Evolutionary conservation across 2,888 invertebrate species (phyloP).

Genomic region (Tetragonula carbonaria): DNA sequence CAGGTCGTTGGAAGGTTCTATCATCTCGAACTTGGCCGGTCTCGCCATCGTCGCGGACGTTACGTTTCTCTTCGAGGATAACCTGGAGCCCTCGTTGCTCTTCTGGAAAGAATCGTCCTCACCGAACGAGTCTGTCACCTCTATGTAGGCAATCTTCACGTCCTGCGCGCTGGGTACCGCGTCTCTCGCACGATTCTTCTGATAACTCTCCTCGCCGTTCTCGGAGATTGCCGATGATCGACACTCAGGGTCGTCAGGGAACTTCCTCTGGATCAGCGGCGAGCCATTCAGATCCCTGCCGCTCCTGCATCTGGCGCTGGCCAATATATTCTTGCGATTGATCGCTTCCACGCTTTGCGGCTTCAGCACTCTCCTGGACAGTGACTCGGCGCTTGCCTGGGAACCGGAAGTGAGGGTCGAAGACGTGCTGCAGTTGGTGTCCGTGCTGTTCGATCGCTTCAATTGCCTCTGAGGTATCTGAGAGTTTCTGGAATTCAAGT

Average conservation of each 20-base stretch:
- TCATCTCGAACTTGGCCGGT: constrained; percentile 81
- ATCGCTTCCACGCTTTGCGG: constrained; percentile 92
- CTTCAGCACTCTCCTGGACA: constrained; percentile 89
- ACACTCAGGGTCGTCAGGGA: constrained; percentile 81
- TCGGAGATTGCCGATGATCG: constrained; percentile 51
- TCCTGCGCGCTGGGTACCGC: constrained; percentile 51
- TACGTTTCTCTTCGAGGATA: constrained; percentile 84
- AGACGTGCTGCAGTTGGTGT: constrained; percentile 90
- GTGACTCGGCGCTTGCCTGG: constrained; percentile 87
- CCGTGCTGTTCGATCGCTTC: constrained; percentile 89
- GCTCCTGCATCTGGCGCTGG: constrained; percentile 93
- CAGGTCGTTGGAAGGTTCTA: constrained; percentile 77
- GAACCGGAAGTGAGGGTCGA: constrained; percentile 91
- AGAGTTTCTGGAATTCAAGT: constrained; percentile 64
- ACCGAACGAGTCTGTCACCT: constrained; percentile 81
- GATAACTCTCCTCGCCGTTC: constrained; percentile 39
- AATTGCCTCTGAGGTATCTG: constrained; percentile 83
- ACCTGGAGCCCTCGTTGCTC: constrained; percentile 85
- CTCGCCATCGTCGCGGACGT: constrained; percentile 84
- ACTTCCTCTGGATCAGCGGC: constrained; percentile 90
- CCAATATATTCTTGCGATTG: constrained; percentile 93
- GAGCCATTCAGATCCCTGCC: constrained; percentile 91
- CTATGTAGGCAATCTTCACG: constrained; percentile 80
- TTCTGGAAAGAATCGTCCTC: constrained; percentile 76
- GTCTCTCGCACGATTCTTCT: constrained; percentile 4